A percentile compares a stretch with the other conserved stretches of the same genome.
These are phyloP conservation scores for Chromoteleia sp. DNA, from an alignment of 2,888 invertebrate genomes.

Conservation along the genomic window DNA sequence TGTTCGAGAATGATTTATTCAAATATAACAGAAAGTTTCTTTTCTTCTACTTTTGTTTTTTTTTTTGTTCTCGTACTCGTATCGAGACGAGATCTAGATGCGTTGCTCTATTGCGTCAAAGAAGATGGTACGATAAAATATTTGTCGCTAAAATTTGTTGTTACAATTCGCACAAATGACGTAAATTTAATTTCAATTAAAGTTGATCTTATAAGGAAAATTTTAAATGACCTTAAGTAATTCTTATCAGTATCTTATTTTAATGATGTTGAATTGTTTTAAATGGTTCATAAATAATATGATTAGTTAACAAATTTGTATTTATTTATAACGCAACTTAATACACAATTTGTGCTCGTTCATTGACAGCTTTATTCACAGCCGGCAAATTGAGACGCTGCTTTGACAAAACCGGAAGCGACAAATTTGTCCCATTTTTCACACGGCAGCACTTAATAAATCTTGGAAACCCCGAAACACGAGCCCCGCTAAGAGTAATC, in stretches of 20 bases:
- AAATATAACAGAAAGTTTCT: no score
- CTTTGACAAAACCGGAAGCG: slow-evolving; percentile 26
- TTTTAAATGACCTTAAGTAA: slow-evolving; percentile 18
- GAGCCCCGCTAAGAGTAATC: neutral
- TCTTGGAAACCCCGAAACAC: slow-evolving; percentile 17
- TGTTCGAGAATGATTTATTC: no score
- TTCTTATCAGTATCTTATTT: slow-evolving; percentile 16
- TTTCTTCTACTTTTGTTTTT: no score
- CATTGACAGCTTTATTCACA: neutral
- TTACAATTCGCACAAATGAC: slow-evolving; percentile 3
- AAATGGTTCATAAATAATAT: slow-evolving; percentile 12
- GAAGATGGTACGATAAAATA: no score
- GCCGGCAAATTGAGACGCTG: no score
- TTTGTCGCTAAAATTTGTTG: neutral
- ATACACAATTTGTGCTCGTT: neutral
- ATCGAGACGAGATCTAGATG: no score
- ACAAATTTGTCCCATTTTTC: slow-evolving; percentile 24
- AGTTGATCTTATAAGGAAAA: slow-evolving; percentile 22
- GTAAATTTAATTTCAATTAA: slow-evolving; percentile 23
- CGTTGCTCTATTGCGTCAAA: no score
- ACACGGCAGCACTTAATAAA: slow-evolving; percentile 29
- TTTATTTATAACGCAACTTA: neutral
- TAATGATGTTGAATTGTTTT: slow-evolving; percentile 4
- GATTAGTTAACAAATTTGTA: neutral
- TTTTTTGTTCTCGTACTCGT: no score